These are phyloP conservation scores for Liolophura sinensis DNA, from an alignment of 1,140 invertebrate genomes.

Conservation along the genomic window DNA sequence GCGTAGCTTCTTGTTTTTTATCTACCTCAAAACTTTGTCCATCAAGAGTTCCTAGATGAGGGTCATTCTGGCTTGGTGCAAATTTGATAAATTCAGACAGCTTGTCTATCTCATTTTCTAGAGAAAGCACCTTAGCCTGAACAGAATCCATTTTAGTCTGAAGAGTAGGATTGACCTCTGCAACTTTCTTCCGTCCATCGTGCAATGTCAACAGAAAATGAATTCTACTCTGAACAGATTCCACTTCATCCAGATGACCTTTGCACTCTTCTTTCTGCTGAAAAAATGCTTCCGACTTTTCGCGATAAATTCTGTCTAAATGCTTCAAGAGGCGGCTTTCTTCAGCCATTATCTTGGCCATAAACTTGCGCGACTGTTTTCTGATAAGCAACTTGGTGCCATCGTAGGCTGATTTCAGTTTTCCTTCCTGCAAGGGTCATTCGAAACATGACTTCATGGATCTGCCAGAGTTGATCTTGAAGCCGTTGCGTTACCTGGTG, in stretches of 20 bases:
- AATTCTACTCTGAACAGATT: background rate
- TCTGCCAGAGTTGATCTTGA: conserved; percentile 15
- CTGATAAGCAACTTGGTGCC: conserved; percentile 17
- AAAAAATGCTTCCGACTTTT: conserved; percentile 9
- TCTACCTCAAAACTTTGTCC: too few relatives aligned
- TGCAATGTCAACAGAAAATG: too few relatives aligned
- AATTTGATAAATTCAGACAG: too few relatives aligned
- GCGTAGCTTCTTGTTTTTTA: too few relatives aligned
- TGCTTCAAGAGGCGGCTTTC: conserved; percentile 13
- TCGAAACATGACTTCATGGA: conserved; percentile 20
- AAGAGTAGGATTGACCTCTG: too few relatives aligned
- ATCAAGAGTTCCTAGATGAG: too few relatives aligned
- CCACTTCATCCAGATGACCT: conserved; percentile 14
- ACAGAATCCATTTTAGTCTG: too few relatives aligned
- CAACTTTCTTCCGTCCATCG: too few relatives aligned
- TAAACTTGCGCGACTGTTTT: conserved; percentile 14
- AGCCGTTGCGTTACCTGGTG: conserved; percentile 9
- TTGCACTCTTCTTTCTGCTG: conserved; percentile 17
- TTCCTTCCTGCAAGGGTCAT: conserved; percentile 21
- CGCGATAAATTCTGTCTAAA: conserved; percentile 16
- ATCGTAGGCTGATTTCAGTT: conserved; percentile 18
- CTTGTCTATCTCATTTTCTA: too few relatives aligned
- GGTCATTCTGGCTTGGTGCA: too few relatives aligned
- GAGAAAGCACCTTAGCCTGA: too few relatives aligned
- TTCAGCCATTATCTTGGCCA: conserved; percentile 13